Conservation (phyloP, 1,140 invertebrate genomes). For the Lanistes nyassanus region DNA sequence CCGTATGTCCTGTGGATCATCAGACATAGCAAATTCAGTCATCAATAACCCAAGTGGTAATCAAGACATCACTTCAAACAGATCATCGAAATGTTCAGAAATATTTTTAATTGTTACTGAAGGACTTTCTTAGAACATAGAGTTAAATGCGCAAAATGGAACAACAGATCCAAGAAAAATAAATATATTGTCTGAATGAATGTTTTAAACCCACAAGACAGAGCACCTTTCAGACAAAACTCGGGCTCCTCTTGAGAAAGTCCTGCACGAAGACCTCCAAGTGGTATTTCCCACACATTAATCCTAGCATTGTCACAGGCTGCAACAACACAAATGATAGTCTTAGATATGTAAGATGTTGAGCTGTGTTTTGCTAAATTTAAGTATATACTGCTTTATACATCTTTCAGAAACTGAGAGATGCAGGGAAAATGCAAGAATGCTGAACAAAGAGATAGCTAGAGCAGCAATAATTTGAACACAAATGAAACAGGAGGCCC, state of each 20-base stretch:
- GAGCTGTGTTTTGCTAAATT: too few relatives aligned
- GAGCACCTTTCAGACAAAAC: constrained; percentile 42
- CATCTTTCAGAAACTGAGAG: too few relatives aligned
- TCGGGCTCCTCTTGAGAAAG: constrained; percentile 78
- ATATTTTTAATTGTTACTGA: background rate
- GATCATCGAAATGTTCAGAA: background rate
- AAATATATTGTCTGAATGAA: too few relatives aligned
- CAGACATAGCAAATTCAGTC: constrained; percentile 1
- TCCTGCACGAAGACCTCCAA: constrained; percentile 72
- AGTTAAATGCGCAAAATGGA: background rate
- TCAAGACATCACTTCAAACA: background rate
- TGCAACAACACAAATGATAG: constrained; percentile 50
- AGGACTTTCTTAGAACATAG: background rate
- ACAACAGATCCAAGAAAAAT: background rate
- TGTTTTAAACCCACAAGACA: too few relatives aligned
- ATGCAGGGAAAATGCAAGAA: too few relatives aligned
- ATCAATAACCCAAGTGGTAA: background rate
- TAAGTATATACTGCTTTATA: too few relatives aligned
- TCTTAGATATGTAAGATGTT: background rate
- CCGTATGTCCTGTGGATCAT: constrained; percentile 76
- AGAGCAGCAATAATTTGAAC: too few relatives aligned
- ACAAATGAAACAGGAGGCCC: too few relatives aligned
- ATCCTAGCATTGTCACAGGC: constrained; percentile 92
- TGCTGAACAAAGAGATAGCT: too few relatives aligned
- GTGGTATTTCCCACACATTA: constrained; percentile 82